Evolutionary conservation across 2,797 vertebrate species (phyloP), one percentile per base, ranked within the genome.

Genomic region (Aldrovandia affinis): DNA sequence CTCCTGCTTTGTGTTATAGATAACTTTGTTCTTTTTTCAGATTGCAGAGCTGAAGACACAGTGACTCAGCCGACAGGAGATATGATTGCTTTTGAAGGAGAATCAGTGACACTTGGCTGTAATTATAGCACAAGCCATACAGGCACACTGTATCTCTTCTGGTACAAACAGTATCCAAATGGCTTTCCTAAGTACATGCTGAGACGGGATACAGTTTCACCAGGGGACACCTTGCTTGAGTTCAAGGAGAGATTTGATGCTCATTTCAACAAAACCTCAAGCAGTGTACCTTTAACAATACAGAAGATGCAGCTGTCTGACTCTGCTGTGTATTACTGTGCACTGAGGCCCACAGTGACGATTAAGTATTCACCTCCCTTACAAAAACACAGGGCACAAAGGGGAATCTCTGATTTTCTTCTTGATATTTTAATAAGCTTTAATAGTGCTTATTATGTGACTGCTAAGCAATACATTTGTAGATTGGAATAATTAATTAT

Each of bases 151-250:
- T 81, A 86, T 73, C 80, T 91, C 12, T 81, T 83, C 77, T 89
- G 89, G 89, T 88, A 87, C 63, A 89, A 89, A 81, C 86, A 91
- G 78, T 77, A 12, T 54, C 20, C 85, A 30, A 78, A 12, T n/a
- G 77, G 75, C 44, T 59, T 84, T 65, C 73, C 86, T 25, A 75
- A 70, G 81, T 80, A 83, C 47, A 85, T 88, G 28, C 54, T 89
- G 85, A 6, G 0, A 68, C 83, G 28, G 33, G 0, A 25, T 50
- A 30, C 18, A 33, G 10, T 6, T 54, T 10, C 1, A 30, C 3
- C 2, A 9, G 10, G 2, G 33, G n/a, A 85, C 14, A 39, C 82
- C 0, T 84, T 81, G 55, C 75, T 5, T 59, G 50, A 47, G 30
- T 39, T 44, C 12, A 10, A 75, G 52, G 70, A 87, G 2, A 87